Evolutionary conservation across 2,888 invertebrate species (phyloP), one percentile per base, ranked within the genome.

Genomic region (Spisula subtruncata): DNA sequence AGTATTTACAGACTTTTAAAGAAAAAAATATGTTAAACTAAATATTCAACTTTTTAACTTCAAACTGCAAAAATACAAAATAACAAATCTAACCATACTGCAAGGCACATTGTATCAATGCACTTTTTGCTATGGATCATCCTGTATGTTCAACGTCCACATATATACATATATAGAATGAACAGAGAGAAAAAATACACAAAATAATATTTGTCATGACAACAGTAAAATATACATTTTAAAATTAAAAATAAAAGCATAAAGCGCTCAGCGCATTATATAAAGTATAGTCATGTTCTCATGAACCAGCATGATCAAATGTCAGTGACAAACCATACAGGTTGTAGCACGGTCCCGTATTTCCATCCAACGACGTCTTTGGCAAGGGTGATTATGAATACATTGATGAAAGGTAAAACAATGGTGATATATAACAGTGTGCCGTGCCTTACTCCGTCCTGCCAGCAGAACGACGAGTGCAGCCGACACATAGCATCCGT

Each of bases 381-480:
- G 75, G 75, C 75, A 75, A 75, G 25, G 60, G 32, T 75, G 75
- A 75, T n/a, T n/a, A n/a, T n/a, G n/a, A 46, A 81, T 18, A 32
- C 20, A 86, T 81, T 81, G 54, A 1, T 29, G 18, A 51, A 85
- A 0, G 41, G n/a, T n/a, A n/a, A 54, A 56, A 85, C 41, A 16
- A 79, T 54, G 85, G 80, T 46, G 35, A 41, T 56, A 81, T 81
- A 35, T 54, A 81, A 86, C 86, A 86, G 25, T 0, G 12, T 81
- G 66, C 35, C 6, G n/a, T 56, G 66, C 75, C 81, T 32, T 54
- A 41, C 81, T 83, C 51, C 29, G 48, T 54, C 87, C 86, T 86
- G 91, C 91, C 91, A 25, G 91, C 91, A 88, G 86, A 83, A 89
- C 84, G 32, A 41, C 32, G 66, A 56, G 56, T 84, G 29, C 29